These are phyloP conservation scores for Aleiodes sp. DNA, from an alignment of 1,140 invertebrate species.

Conservation along the genomic window DNA sequence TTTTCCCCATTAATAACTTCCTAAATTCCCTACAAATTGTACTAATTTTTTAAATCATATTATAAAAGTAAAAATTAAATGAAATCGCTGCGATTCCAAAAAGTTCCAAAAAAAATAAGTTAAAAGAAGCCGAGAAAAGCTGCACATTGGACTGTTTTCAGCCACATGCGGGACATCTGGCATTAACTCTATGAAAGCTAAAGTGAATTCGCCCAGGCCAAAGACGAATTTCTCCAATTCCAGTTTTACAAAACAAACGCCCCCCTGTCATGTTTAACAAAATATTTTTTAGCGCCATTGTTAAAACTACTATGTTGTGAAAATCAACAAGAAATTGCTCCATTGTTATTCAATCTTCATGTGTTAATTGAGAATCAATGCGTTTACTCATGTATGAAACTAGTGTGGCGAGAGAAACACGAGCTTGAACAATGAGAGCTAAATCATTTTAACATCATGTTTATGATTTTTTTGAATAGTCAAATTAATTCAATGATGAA, in stretches of 20 bases:
- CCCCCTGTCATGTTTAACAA: slow-evolving; percentile 59
- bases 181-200: slow-evolving; percentile 54
- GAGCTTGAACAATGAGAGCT: slow-evolving; percentile 22
- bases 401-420: slow-evolving; percentile 3
- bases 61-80: no score
- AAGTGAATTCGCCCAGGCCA: slow-evolving; percentile 53
- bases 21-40: no score
- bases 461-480: background rate
- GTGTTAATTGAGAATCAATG: slow-evolving; percentile 63
- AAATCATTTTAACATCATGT: background rate
- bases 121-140: slow-evolving; percentile 21
- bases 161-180: slow-evolving; percentile 67
- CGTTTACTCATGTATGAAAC: slow-evolving; percentile 50
- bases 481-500: no score
- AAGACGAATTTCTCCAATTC: slow-evolving; percentile 62
- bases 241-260: slow-evolving; percentile 50
- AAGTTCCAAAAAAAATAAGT: background rate
- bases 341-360: slow-evolving; percentile 58
- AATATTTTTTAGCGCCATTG: slow-evolving; percentile 38
- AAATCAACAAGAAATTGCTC: slow-evolving; percentile 55
- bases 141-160: slow-evolving; percentile 37
- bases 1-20: no score
- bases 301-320: slow-evolving; percentile 40
- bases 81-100: background rate
- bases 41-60: no score